Percentiles rank a stretch among this genome's conserved stretches.
Evolutionary conservation across 2,888 invertebrate species (phyloP).

Genomic region (Acanthosepion esculentum): DNA sequence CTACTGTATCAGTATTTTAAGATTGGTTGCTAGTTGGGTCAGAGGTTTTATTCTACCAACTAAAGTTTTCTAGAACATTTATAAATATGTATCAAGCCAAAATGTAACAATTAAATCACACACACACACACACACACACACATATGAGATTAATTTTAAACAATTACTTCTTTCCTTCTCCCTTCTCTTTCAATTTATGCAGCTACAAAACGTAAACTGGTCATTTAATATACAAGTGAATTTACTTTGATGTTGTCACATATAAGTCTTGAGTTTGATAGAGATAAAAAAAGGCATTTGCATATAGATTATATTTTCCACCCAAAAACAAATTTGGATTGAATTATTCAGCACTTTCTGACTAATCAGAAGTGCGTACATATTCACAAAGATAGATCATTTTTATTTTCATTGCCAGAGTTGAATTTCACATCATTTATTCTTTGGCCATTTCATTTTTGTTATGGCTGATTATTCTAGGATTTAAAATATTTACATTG

Average conservation of each 20-base stretch:
- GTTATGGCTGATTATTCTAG: not conserved
- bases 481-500: no score
- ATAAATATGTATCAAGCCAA: not conserved
- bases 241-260: not conserved
- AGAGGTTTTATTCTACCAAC: constrained; percentile 8
- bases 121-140: not conserved
- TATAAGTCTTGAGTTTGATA: constrained; percentile 20
- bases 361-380: not conserved
- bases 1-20: not conserved
- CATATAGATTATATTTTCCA: not conserved
- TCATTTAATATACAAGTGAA: not conserved
- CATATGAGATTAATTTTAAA: not conserved
- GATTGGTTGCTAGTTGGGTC: not conserved
- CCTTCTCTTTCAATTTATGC: not conserved
- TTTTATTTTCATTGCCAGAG: constrained; percentile 1
- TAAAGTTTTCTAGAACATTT: not conserved
- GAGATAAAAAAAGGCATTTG: not conserved
- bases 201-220: constrained; percentile 1
- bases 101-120: no score
- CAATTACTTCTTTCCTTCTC: not conserved
- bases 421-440: not conserved
- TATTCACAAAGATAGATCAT: constrained; percentile 1
- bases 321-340: not conserved
- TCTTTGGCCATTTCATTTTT: not conserved
- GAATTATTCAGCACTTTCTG: not conserved